Conservation (phyloP, 2,888 invertebrate species). For the Eustalomyia histrio region DNA sequence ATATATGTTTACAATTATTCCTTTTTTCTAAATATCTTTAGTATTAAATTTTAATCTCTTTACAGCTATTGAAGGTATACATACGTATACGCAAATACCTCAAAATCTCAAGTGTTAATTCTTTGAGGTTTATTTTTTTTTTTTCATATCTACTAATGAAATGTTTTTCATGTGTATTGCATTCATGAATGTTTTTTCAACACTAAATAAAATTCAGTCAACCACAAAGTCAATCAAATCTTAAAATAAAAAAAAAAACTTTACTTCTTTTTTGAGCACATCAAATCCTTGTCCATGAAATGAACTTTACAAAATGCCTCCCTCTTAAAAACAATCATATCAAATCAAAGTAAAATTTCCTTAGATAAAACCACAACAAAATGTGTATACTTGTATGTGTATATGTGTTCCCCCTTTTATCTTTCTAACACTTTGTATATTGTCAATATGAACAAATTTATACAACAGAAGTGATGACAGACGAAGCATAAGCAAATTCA, state of each 20-base stretch:
- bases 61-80: too few relatives aligned
- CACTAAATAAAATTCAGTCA: constrained; percentile 63
- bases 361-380: constrained; percentile 61
- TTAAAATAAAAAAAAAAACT: neutral
- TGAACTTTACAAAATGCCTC: neutral
- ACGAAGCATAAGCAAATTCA: constrained; percentile 61
- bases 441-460: constrained; percentile 32
- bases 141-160: constrained; percentile 19
- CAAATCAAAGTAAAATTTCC: constrained; percentile 60
- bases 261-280: constrained; percentile 14
- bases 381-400: constrained; percentile 21
- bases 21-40: too few relatives aligned
- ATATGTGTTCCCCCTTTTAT: constrained; percentile 2
- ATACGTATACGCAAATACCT: too few relatives aligned
- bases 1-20: too few relatives aligned
- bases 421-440: constrained; percentile 44
- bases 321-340: constrained; percentile 55
- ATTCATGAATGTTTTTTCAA: constrained; percentile 20
- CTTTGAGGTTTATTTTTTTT: constrained; percentile 14
- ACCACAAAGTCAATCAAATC: constrained; percentile 65
- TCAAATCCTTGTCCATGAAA: neutral
- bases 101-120: constrained; percentile 13
- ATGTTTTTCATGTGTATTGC: constrained; percentile 19
- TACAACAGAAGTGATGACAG: constrained; percentile 39
- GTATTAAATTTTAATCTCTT: too few relatives aligned